Percentiles rank a stretch among this genome's conserved stretches.
phyloP scores from a whole-genome alignment of 2,888 invertebrate genomes.

The Bugula neritina region DNA sequence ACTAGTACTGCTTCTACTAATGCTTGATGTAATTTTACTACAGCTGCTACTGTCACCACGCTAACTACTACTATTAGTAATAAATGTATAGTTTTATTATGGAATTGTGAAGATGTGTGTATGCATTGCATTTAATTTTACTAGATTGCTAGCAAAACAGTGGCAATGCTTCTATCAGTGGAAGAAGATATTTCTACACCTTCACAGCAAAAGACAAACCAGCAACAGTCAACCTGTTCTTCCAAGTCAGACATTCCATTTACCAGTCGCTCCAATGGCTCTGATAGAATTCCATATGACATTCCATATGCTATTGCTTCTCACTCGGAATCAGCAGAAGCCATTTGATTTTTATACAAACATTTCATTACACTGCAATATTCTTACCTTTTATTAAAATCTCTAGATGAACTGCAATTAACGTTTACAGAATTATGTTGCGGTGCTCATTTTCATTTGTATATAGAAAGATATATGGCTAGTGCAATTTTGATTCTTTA shows the following conservation, averaged over 20 bases:
- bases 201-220: background rate
- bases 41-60: too few relatives aligned
- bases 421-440: too few relatives aligned
- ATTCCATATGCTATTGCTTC: background rate
- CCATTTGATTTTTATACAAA: too few relatives aligned
- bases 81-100: too few relatives aligned
- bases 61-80: too few relatives aligned
- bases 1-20: too few relatives aligned
- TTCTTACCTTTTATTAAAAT: too few relatives aligned
- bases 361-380: too few relatives aligned
- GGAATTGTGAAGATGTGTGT: background rate
- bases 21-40: too few relatives aligned
- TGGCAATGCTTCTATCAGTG: conserved; percentile 9
- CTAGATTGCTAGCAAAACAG: conserved; percentile 19
- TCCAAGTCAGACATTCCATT: background rate
- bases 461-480: too few relatives aligned
- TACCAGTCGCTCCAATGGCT: background rate
- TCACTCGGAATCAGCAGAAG: background rate
- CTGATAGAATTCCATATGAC: background rate
- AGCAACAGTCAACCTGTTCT: background rate
- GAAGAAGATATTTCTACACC: background rate
- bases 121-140: background rate
- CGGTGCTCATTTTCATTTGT: too few relatives aligned
- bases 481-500: background rate
- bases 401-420: too few relatives aligned